These are phyloP conservation scores for Pedicia rivosa DNA, from an alignment of 2,888 invertebrate species.

Conservation along the genomic window DNA sequence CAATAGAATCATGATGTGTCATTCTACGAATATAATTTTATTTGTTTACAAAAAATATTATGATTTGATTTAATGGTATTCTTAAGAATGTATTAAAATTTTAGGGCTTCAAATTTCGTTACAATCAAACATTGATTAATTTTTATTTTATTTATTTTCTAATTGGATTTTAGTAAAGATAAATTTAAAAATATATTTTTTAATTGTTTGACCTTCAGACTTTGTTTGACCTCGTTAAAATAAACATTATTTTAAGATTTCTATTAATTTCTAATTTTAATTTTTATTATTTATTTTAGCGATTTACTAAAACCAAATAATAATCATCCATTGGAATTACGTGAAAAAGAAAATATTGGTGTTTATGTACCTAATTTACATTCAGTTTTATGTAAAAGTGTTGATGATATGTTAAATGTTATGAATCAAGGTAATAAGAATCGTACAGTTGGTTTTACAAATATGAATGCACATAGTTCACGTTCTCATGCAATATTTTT, in stretches of 20 bases:
- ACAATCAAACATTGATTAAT: constrained; percentile 24
- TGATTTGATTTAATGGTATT: no score
- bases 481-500: constrained; percentile 97
- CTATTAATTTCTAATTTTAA: background rate
- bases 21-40: no score
- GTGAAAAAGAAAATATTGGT: constrained; percentile 57
- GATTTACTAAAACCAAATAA: constrained; percentile 49
- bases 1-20: no score
- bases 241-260: no score
- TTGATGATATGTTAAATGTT: constrained; percentile 82
- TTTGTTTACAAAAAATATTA: no score
- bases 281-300: background rate
- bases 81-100: no score
- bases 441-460: constrained; percentile 87
- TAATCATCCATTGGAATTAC: constrained; percentile 35
- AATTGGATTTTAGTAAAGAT: no score
- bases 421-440: constrained; percentile 90
- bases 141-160: background rate
- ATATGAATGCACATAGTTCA: constrained; percentile 98
- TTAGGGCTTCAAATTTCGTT: background rate
- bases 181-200: no score
- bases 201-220: no score
- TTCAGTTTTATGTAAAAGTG: constrained; percentile 86
- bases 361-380: constrained; percentile 93
- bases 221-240: no score